Base-by-base conservation (phyloP, 2,888 invertebrate species). In the Hyppa rectilinea region DNA sequence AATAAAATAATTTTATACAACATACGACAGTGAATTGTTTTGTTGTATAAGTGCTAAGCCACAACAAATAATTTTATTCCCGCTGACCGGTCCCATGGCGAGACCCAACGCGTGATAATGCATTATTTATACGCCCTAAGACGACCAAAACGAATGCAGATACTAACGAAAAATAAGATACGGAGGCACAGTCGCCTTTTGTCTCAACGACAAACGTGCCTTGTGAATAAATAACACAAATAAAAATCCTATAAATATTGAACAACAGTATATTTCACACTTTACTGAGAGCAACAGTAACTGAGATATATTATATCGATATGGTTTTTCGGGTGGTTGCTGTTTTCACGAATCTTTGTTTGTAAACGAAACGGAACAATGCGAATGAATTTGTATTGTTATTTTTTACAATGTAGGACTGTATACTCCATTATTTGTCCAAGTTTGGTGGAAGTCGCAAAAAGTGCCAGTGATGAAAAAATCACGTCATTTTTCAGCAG, bases 241-340 rank as follows among this genome's bases (percentile, higher is more conserved):
- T 93, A 95, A 95, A 95, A 94, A 87, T 89, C 91, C 89, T 94
- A 94, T 95, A 95, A 94, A 95, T 95, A 95, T 95, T 94, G 94
- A 94, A 92, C 92, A 91, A 88, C 88, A 91, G 92, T 94, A 95
- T 94, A 95, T 94, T 95, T 95, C 94, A 95, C 95, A 95, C 95
- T 95, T 93, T 90, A 90, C 90, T 80, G 80, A 83, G 90, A 90
- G 89, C 87, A 87, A 73, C 86, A 75, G 89, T 93, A 94, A 93
- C 92, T 90, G 89, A 93, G 93, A 95, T 95, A 94, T 94, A 94
- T 94, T 94, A 89, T 91, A 89, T 90, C 90, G 90, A 91, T 88
- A 86, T 87, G 85, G 90, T 90, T 92, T 93, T 91, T 93, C 93
- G 87, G 87, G 89, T 87, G 85, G 89, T 86, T 84, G 84, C 87